Percentiles rank a stretch among this genome's conserved stretches.
Conservation (phyloP, 2,113 vertebrate species). For the Nannospalax galili region DNA sequence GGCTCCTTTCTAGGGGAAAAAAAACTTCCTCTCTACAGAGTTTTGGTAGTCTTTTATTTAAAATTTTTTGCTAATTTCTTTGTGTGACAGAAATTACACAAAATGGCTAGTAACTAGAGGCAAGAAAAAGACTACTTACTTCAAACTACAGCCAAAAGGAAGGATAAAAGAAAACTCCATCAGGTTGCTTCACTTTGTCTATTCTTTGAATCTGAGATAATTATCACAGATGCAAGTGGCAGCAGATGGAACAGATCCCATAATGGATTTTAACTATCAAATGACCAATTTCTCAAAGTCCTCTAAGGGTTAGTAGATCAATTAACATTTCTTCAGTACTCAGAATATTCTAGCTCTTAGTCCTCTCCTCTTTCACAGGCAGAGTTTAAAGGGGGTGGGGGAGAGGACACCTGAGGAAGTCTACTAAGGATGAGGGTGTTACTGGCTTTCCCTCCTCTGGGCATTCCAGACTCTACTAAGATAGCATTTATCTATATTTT, state of each 20-base stretch:
- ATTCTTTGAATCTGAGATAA: constrained; percentile 37
- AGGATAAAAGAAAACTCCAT: neutral
- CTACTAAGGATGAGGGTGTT: neutral
- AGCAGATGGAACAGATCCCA: constrained; percentile 40
- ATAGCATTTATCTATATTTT: neutral
- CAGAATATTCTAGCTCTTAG: neutral
- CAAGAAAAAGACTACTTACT: neutral
- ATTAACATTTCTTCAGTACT: constrained; percentile 30
- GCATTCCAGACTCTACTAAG: neutral
- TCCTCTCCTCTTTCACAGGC: neutral
- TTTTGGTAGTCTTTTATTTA: neutral
- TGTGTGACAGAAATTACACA: neutral
- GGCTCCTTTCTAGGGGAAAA: neutral
- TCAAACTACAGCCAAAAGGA: constrained; percentile 6
- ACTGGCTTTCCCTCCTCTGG: neutral
- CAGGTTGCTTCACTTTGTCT: constrained; percentile 32
- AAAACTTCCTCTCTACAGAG: constrained; percentile 1
- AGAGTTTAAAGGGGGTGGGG: neutral
- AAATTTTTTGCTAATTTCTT: constrained; percentile 6
- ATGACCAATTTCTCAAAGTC: constrained; percentile 57
- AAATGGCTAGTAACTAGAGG: neutral
- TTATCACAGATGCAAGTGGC: constrained; percentile 42
- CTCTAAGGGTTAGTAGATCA: constrained; percentile 28
- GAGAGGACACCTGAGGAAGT: neutral
- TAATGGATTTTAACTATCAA: constrained; percentile 50